These are phyloP conservation scores for Creontiades dilutus DNA, from an alignment of 2,888 invertebrate genomes.

Conservation along the genomic window DNA sequence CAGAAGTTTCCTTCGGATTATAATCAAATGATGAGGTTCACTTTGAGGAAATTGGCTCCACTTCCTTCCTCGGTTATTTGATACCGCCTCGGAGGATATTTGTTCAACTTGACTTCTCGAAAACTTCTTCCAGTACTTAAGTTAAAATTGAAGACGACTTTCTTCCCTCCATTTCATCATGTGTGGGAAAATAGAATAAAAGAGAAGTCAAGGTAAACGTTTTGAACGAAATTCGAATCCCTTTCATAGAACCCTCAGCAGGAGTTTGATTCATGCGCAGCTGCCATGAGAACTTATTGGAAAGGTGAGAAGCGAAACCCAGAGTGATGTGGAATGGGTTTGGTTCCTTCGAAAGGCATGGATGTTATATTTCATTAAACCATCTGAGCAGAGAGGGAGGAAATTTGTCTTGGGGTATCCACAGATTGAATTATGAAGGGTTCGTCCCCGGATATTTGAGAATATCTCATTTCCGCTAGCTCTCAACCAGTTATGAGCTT, in stretches of 20 bases:
- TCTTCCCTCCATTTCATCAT: slow-evolving; percentile 1
- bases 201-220: neutral
- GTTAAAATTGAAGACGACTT: slow-evolving; percentile 49
- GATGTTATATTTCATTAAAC: slow-evolving; percentile 57
- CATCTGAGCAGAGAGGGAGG: neutral
- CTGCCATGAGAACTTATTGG: slow-evolving; percentile 45
- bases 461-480: slow-evolving; percentile 61
- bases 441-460: slow-evolving; percentile 64
- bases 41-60: slow-evolving; percentile 1
- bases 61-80: slow-evolving; percentile 43
- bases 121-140: slow-evolving; percentile 41
- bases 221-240: neutral
- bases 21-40: neutral
- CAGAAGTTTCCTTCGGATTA: neutral
- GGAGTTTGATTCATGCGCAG: slow-evolving; percentile 29
- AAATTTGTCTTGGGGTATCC: slow-evolving; percentile 54
- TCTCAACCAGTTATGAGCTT: neutral
- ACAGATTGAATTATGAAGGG: slow-evolving; percentile 57
- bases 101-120: slow-evolving; percentile 29
- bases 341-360: neutral
- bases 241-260: neutral
- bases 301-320: slow-evolving; percentile 40
- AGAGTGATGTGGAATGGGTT: slow-evolving; percentile 13
- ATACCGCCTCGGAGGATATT: slow-evolving; percentile 43
- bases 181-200: neutral